A percentile compares a stretch with the other conserved stretches of the same genome.
Evolutionary conservation across 2,797 vertebrate genomes (phyloP).

Genomic region (Siniperca scherzeri): DNA sequence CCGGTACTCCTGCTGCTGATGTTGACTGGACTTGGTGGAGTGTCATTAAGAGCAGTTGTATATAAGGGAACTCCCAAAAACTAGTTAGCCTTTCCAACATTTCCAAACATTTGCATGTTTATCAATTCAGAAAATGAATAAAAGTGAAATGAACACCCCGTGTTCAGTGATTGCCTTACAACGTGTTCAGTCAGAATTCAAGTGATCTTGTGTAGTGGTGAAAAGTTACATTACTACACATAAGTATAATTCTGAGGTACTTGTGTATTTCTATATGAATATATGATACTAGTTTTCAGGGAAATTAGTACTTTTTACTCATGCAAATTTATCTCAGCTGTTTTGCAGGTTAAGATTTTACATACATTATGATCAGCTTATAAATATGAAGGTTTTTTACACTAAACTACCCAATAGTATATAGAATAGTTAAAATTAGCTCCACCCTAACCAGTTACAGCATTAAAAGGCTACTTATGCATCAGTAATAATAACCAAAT

Average conservation of each 20-base stretch:
- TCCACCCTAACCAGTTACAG: neutral
- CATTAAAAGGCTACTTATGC: neutral
- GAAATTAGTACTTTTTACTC: no score
- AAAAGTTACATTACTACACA: neutral
- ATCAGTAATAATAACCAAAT: neutral
- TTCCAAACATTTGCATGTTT: neutral
- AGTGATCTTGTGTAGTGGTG: neutral
- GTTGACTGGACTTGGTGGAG: constrained; percentile 31
- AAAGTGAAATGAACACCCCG: neutral
- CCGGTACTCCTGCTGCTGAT: constrained; percentile 29
- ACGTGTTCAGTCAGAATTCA: neutral
- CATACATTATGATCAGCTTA: neutral
- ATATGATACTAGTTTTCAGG: neutral
- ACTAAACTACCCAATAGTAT: neutral
- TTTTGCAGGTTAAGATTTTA: neutral
- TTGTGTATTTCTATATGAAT: neutral
- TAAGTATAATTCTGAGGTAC: neutral
- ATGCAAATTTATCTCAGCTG: neutral
- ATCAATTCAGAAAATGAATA: neutral
- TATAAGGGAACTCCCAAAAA: constrained; percentile 3
- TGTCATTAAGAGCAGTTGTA: constrained; percentile 4
- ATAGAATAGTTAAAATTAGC: no score
- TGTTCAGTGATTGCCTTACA: neutral
- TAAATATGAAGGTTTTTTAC: neutral
- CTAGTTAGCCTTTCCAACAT: neutral